Percentiles rank a stretch among this genome's conserved stretches.
These are phyloP conservation scores for Cryptosula pallasiana DNA, from an alignment of 2,888 invertebrate genomes.

Conservation along the genomic window DNA sequence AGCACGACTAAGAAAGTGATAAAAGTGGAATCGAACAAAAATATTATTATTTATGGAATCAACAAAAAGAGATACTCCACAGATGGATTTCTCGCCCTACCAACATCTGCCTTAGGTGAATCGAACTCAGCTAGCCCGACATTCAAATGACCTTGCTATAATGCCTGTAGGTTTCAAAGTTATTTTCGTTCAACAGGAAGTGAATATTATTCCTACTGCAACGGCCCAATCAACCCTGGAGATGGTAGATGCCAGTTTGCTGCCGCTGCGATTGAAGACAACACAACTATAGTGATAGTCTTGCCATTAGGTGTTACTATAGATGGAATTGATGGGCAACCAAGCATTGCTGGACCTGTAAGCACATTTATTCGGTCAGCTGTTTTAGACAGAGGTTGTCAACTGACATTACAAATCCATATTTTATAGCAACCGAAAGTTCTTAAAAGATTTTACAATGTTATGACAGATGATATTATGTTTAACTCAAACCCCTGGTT, in stretches of 20 bases:
- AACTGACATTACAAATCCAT: no score
- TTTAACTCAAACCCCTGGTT: no score
- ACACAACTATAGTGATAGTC: not conserved
- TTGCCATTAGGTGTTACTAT: not conserved
- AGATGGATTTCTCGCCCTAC: constrained; percentile 17
- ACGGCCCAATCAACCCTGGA: not conserved
- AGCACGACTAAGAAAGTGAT: not conserved
- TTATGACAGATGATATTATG: no score
- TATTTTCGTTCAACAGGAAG: no score
- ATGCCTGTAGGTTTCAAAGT: no score
- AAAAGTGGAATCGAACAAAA: not conserved
- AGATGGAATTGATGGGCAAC: not conserved
- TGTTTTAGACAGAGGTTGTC: no score
- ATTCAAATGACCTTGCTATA: no score
- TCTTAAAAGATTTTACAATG: no score
- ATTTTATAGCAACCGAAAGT: no score
- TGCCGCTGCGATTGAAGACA: not conserved
- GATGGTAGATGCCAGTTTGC: constrained; percentile 25
- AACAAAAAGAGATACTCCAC: constrained; percentile 18
- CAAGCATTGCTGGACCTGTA: not conserved
- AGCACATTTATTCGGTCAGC: no score
- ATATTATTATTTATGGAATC: constrained; percentile 24
- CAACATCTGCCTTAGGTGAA: constrained; percentile 6
- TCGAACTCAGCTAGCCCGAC: no score
- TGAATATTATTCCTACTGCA: constrained; percentile 10